phyloP scores from a whole-genome alignment of 2,113 vertebrate genomes.

The Gopherus flavomarginatus region DNA sequence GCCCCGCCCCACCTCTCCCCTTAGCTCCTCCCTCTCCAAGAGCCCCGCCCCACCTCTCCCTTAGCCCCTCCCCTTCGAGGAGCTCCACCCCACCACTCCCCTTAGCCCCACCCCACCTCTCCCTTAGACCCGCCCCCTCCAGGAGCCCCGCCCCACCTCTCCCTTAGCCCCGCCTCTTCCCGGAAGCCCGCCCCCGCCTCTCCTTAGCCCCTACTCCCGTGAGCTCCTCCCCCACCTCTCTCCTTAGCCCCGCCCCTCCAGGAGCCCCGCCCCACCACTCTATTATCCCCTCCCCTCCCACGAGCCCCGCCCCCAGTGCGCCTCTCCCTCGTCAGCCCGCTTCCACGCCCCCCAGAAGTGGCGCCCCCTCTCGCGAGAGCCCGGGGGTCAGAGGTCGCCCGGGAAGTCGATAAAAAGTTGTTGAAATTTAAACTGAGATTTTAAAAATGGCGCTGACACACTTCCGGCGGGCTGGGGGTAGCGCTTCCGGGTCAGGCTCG shows the following conservation, averaged over 20 bases:
- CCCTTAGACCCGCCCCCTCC: neutral
- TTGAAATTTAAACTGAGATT: neutral
- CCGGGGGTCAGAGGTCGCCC: neutral
- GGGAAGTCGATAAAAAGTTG: neutral
- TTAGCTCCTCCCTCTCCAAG: neutral
- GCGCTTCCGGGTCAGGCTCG: neutral
- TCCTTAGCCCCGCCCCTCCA: neutral
- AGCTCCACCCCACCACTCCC: too few species aligned
- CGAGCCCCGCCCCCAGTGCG: too few species aligned
- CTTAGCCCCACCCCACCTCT: too few species aligned
- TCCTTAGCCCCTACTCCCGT: too few species aligned
- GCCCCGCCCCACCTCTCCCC: too few species aligned
- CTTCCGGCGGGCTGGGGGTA: neutral
- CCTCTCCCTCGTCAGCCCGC: neutral
- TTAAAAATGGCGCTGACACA: neutral
- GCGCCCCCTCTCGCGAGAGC: neutral
- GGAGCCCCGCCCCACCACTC: neutral
- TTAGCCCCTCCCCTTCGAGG: neutral
- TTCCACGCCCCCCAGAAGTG: neutral
- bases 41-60: too few species aligned
- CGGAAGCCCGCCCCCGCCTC: too few species aligned
- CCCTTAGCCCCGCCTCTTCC: too few species aligned
- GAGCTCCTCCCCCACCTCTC: too few species aligned
- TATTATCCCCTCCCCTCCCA: accelerated
- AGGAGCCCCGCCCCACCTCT: accelerated